These are phyloP conservation scores for Trachemys scripta DNA, from an alignment of 2,113 vertebrate species.

Conservation along the genomic window DNA sequence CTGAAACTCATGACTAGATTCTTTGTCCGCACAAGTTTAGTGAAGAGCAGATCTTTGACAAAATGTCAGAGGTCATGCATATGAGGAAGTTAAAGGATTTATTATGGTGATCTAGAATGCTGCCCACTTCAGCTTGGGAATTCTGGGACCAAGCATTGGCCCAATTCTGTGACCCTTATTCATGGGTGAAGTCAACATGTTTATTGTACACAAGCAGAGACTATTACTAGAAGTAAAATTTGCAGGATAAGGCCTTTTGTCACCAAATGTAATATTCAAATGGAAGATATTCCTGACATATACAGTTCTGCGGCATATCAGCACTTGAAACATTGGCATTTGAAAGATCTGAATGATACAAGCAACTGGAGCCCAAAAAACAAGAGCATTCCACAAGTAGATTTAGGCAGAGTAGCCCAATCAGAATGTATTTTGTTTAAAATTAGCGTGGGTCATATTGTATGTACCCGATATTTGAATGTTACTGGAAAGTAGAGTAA, in stretches of 20 bases:
- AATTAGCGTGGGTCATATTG: no score
- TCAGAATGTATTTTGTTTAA: no score
- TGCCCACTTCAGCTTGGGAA: neutral
- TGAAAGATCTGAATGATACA: neutral
- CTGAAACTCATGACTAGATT: neutral
- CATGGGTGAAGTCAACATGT: neutral
- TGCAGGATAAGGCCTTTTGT: neutral
- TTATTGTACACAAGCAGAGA: neutral
- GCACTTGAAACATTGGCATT: neutral
- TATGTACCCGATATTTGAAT: no score
- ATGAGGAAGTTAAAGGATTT: neutral
- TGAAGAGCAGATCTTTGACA: neutral
- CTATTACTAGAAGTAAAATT: neutral
- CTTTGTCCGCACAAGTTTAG: neutral
- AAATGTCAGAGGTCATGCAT: no score
- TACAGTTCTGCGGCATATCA: neutral
- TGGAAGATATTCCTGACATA: no score
- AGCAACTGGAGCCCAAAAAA: no score
- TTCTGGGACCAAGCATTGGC: neutral
- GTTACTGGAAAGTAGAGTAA: neutral
- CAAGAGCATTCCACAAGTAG: no score
- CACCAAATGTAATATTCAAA: neutral
- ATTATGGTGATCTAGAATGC: neutral
- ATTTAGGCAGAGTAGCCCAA: no score
- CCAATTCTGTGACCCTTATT: neutral